Percentiles rank a stretch among this genome's conserved stretches.
These are phyloP conservation scores for Drosophila pachea DNA, from an alignment of 1,140 invertebrate species.

Conservation along the genomic window DNA sequence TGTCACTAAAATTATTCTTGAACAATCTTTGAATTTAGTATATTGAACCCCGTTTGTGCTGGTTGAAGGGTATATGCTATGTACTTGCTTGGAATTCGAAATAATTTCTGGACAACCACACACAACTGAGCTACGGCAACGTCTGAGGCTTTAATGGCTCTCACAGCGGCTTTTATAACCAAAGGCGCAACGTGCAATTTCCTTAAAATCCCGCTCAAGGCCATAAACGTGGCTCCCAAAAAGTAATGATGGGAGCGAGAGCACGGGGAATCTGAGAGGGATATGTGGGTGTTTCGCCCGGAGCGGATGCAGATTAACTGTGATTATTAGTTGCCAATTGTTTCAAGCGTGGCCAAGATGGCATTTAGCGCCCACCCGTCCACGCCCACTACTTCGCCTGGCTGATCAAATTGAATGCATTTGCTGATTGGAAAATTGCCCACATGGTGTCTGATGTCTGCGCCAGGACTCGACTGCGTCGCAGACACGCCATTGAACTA, in stretches of 20 bases:
- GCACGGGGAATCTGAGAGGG: not conserved
- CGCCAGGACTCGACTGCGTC: not conserved
- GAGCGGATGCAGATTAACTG: constrained; percentile 62
- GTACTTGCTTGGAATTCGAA: constrained; percentile 18
- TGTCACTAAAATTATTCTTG: too few species aligned
- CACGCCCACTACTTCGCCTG: constrained; percentile 54
- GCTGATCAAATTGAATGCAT: constrained; percentile 76
- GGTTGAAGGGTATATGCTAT: too few species aligned
- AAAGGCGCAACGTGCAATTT: constrained; percentile 38
- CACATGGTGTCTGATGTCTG: constrained; percentile 19
- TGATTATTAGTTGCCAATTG: constrained; percentile 77
- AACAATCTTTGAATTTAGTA: too few species aligned
- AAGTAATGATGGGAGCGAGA: constrained; percentile 14
- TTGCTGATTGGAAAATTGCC: constrained; percentile 78
- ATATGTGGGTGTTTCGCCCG: not conserved
- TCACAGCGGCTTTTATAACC: constrained; percentile 57
- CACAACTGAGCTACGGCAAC: constrained; percentile 30
- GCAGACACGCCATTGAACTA: constrained; percentile 8
- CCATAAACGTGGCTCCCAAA: constrained; percentile 34
- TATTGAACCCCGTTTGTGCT: too few species aligned
- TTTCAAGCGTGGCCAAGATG: constrained; percentile 55
- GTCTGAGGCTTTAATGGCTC: constrained; percentile 46
- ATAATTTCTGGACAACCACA: constrained; percentile 20
- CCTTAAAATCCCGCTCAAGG: constrained; percentile 32
- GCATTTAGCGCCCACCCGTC: constrained; percentile 52